phyloP scores from a whole-genome alignment of 2,888 invertebrate species.

The Drosophila emarginata region DNA sequence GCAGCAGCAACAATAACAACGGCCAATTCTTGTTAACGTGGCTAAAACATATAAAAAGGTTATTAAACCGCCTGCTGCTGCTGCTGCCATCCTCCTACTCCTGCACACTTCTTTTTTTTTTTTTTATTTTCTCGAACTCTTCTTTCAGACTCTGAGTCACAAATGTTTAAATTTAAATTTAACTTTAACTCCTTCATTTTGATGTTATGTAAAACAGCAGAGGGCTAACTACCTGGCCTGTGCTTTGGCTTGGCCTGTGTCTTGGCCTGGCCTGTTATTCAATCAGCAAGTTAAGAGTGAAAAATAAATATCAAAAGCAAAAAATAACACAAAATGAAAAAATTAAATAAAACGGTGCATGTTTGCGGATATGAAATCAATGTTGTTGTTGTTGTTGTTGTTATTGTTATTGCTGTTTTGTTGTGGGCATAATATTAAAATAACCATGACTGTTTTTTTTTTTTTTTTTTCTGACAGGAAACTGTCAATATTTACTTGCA shows the following conservation, averaged over 20 bases:
- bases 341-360: conserved; percentile 43
- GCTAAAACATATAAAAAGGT: conserved; percentile 65
- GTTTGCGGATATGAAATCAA: conserved; percentile 62
- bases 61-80: conserved; percentile 64
- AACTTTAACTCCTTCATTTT: conserved; percentile 10
- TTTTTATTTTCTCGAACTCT: neutral
- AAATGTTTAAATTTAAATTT: conserved; percentile 33
- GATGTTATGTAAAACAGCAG: conserved; percentile 60
- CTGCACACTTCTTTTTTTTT: neutral
- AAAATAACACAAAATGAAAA: conserved; percentile 27
- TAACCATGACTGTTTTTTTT: neutral
- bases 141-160: conserved; percentile 2
- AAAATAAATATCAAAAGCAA: conserved; percentile 17
- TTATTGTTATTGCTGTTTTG: neutral
- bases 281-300: conserved; percentile 54
- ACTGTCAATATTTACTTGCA: conserved; percentile 19
- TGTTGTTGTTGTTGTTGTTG: conserved; percentile 1
- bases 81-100: conserved; percentile 7
- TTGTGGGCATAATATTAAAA: neutral
- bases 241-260: neutral
- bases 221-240: conserved; percentile 6
- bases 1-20: conserved; percentile 35
- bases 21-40: conserved; percentile 69
- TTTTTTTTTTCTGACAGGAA: conserved; percentile 4
- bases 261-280: conserved; percentile 59